Conservation (phyloP, 2,113 vertebrate genomes). For the Archocentrus centrarchus region DNA sequence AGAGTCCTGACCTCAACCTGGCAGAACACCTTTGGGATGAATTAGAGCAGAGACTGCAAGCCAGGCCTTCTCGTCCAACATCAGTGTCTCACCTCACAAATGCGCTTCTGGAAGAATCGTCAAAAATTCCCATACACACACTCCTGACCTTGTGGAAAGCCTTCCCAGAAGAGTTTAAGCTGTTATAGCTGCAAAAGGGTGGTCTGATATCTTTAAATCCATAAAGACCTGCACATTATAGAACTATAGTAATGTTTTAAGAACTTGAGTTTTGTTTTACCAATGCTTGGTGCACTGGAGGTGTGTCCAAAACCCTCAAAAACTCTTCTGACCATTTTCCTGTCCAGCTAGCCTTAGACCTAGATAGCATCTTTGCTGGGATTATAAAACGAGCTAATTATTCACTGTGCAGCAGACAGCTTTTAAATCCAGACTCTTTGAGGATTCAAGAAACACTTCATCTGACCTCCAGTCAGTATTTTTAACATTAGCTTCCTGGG, state of each 20-base stretch:
- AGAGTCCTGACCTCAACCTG: too few species aligned
- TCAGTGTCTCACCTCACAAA: too few species aligned
- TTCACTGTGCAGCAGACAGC: not conserved
- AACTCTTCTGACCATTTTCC: not conserved
- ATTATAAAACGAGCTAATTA: not conserved
- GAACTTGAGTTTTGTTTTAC: fast-evolving
- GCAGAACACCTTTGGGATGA: too few species aligned
- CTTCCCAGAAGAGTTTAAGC: too few species aligned
- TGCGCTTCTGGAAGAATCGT: too few species aligned
- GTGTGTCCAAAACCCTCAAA: not conserved
- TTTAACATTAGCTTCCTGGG: not conserved
- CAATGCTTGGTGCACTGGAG: not conserved
- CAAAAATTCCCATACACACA: too few species aligned
- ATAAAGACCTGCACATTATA: not conserved
- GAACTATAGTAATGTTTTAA: not conserved
- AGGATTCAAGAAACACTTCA: not conserved
- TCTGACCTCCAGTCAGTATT: not conserved
- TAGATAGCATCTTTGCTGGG: not conserved
- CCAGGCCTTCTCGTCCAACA: too few species aligned
- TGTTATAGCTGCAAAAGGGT: too few species aligned
- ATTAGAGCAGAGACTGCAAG: too few species aligned
- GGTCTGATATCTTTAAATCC: not conserved
- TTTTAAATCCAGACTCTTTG: not conserved
- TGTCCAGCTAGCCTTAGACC: not conserved
- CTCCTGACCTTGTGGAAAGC: too few species aligned